A percentile compares a stretch with the other conserved stretches of the same genome.
Evolutionary conservation across 2,797 vertebrate genomes (phyloP).

Genomic region (Pogoniulus pusillus): DNA sequence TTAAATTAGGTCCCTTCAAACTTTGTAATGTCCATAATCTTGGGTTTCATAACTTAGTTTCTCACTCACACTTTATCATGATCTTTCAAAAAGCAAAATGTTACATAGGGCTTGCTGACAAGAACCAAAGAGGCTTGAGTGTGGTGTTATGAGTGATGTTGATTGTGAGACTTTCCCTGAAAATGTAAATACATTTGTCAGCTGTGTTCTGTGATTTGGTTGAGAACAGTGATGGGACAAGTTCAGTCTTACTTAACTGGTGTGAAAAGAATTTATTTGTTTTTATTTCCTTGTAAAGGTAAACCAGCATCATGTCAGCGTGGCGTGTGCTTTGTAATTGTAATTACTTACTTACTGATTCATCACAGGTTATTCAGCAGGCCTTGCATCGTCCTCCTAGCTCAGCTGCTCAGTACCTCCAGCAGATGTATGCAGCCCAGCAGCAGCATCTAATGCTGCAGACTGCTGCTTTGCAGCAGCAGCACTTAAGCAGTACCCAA

Average conservation of each 20-base stretch:
- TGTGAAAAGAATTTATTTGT: neutral
- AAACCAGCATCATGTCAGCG: constrained; percentile 22
- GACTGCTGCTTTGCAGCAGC: constrained; percentile 91
- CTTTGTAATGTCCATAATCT: neutral
- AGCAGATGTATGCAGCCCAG: constrained; percentile 95
- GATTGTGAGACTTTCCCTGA: neutral
- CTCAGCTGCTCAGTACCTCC: constrained; percentile 92
- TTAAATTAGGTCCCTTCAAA: neutral
- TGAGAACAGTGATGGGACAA: neutral
- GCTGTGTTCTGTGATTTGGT: neutral
- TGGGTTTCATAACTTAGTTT: neutral
- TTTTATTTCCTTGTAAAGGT: constrained; percentile 5
- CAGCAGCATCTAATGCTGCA: constrained; percentile 94
- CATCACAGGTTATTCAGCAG: constrained; percentile 89
- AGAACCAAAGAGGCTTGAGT: neutral
- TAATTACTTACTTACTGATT: constrained; percentile 70
- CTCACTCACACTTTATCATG: neutral
- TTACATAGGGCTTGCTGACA: neutral
- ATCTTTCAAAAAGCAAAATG: neutral
- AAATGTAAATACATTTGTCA: neutral
- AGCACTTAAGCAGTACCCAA: constrained; percentile 84
- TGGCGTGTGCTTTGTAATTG: constrained; percentile 14
- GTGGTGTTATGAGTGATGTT: neutral
- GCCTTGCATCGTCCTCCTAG: constrained; percentile 89
- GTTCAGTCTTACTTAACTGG: neutral